These are phyloP conservation scores for Latrodectus elegans DNA, from an alignment of 2,888 invertebrate species.

Conservation along the genomic window DNA sequence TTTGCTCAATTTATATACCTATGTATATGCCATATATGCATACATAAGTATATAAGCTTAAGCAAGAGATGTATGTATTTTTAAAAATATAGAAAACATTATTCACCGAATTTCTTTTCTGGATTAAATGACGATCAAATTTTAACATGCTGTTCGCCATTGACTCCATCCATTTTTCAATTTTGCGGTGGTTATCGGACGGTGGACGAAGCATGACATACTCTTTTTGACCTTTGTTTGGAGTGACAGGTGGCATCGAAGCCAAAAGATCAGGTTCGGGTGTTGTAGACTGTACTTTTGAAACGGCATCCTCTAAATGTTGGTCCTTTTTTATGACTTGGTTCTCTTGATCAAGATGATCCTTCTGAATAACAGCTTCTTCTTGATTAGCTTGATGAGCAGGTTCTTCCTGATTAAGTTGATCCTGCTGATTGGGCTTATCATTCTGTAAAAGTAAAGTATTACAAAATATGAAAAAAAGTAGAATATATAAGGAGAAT, in stretches of 20 bases:
- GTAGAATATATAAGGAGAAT: too few relatives aligned
- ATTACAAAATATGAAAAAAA: too few relatives aligned
- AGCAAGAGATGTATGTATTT: too few relatives aligned
- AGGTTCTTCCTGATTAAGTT: too few relatives aligned
- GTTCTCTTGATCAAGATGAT: too few relatives aligned
- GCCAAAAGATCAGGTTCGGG: conserved; percentile 16
- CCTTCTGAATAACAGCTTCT: too few relatives aligned
- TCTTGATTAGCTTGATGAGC: too few relatives aligned
- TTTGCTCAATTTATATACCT: too few relatives aligned
- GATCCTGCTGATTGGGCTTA: too few relatives aligned
- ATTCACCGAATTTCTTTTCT: conserved; percentile 16
- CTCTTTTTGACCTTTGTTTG: conserved; percentile 42
- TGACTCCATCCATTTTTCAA: conserved; percentile 30
- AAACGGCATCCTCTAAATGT: not conserved
- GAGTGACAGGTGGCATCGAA: conserved; percentile 31
- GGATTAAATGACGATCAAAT: not conserved
- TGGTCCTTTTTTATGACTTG: too few relatives aligned
- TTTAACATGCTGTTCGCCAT: conserved; percentile 13
- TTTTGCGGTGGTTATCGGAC: conserved; percentile 23
- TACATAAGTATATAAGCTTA: not conserved
- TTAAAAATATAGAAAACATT: too few relatives aligned
- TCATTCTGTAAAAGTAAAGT: too few relatives aligned
- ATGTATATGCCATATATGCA: not conserved
- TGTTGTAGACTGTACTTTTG: not conserved
- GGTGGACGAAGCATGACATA: conserved; percentile 48